A percentile compares a stretch with the other conserved stretches of the same genome.
Conservation (phyloP, 2,797 vertebrate genomes). For the Paratrypauchen microcephalus region DNA sequence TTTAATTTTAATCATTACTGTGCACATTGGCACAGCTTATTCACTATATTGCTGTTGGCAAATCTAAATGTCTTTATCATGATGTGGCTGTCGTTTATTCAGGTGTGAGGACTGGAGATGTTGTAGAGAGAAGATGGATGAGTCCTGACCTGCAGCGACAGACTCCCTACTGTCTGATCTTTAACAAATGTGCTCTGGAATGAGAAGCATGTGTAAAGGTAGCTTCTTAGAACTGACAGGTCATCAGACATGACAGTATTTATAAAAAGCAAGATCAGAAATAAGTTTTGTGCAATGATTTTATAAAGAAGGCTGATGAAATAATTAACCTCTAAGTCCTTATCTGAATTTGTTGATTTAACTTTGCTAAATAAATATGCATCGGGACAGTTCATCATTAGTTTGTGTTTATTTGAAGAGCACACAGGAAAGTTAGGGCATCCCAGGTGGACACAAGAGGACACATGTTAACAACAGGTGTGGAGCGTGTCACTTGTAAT, state of each 20-base stretch:
- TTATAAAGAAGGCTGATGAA: too few species aligned
- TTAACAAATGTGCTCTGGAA: conserved; percentile 10
- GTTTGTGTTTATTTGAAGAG: conserved; percentile 2
- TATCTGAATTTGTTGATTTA: not conserved
- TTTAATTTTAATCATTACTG: not conserved
- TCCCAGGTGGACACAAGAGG: not conserved
- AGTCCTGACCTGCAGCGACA: conserved; percentile 5
- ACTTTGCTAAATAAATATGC: not conserved
- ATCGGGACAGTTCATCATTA: not conserved
- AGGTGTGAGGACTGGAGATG: not conserved
- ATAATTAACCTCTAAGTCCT: not conserved
- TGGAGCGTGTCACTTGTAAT: not conserved
- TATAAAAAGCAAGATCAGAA: not conserved
- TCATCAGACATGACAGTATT: not conserved
- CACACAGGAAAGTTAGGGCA: not conserved
- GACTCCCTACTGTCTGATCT: conserved; percentile 3
- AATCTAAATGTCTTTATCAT: not conserved
- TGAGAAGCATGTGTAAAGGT: conserved; percentile 5
- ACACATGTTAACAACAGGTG: conserved; percentile 11
- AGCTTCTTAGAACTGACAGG: not conserved
- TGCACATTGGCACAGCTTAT: not conserved
- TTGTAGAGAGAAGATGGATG: conserved; percentile 1
- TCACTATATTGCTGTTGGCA: not conserved
- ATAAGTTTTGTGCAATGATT: not conserved
- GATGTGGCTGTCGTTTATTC: not conserved